These are phyloP conservation scores for Drosophila anomalata DNA, from an alignment of 2,888 invertebrate genomes.

Conservation along the genomic window DNA sequence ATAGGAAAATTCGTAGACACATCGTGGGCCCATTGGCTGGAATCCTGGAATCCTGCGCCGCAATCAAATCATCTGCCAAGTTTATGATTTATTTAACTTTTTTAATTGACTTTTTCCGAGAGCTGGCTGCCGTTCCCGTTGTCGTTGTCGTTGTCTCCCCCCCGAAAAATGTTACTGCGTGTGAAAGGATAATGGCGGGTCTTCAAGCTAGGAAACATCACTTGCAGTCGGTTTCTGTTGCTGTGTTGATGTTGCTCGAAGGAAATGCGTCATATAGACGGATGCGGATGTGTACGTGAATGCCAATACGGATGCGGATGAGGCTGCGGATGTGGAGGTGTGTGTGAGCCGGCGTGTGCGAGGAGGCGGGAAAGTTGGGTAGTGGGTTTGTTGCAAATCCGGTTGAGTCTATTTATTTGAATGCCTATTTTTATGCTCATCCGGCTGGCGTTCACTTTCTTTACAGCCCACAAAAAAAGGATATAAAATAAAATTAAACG, in stretches of 20 bases:
- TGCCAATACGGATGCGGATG: conserved; percentile 43
- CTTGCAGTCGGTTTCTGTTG: conserved; percentile 57
- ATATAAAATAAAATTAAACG: conserved; percentile 46
- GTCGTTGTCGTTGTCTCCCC: background rate
- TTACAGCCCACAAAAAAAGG: conserved; percentile 13
- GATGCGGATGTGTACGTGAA: conserved; percentile 44
- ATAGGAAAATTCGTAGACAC: conserved; percentile 46
- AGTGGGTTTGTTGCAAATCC: conserved; percentile 65
- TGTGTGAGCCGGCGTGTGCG: conserved; percentile 30
- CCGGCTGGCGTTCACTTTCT: conserved; percentile 55
- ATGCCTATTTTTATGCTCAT: conserved; percentile 74
- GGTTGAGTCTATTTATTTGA: conserved; percentile 75
- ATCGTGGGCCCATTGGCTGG: conserved; percentile 54
- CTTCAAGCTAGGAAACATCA: conserved; percentile 64
- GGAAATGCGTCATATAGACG: conserved; percentile 68
- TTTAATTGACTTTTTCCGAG: conserved; percentile 84
- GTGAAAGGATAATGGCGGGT: conserved; percentile 80
- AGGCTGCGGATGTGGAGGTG: conserved; percentile 20
- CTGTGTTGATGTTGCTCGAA: conserved; percentile 28
- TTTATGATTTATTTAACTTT: conserved; percentile 84
- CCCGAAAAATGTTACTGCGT: conserved; percentile 65
- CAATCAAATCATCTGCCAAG: conserved; percentile 82
- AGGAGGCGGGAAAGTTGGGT: conserved; percentile 27
- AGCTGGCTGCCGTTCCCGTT: conserved; percentile 18
- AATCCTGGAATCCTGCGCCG: conserved; percentile 73